phyloP scores from a whole-genome alignment of 2,113 vertebrate species.

The Suricata suricatta region DNA sequence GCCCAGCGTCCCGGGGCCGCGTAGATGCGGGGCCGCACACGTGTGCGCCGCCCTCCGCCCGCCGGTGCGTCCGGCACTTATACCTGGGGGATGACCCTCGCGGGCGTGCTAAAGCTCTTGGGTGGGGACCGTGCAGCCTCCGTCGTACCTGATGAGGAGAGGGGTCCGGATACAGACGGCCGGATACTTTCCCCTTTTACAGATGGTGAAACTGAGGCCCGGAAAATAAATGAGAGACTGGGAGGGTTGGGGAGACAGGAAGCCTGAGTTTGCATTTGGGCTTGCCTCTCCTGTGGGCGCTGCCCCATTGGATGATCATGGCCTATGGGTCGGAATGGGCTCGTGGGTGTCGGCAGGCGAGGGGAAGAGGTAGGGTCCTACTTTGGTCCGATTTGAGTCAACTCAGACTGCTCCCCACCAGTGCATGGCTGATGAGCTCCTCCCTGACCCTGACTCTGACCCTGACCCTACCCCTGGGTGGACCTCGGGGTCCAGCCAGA shows the following conservation, averaged over 20 bases:
- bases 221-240: not conserved
- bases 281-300: not conserved
- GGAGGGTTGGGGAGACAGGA: not conserved
- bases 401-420: not conserved
- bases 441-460: not conserved
- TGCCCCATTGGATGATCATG: not conserved
- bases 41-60: conserved; percentile 17
- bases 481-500: not conserved
- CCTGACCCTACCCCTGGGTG: not conserved
- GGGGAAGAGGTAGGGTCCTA: not conserved
- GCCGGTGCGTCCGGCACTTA: not conserved
- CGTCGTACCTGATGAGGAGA: not conserved
- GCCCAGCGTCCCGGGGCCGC: not conserved
- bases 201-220: conserved; percentile 38
- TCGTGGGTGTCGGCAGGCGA: not conserved
- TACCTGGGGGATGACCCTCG: not conserved
- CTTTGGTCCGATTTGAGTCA: not conserved
- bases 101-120: not conserved
- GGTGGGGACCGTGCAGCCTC: not conserved
- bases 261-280: not conserved
- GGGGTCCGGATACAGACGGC: not conserved
- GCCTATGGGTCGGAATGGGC: not conserved
- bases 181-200: not conserved
- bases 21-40: not conserved
- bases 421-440: not conserved